These are phyloP conservation scores for Ciconia maguari DNA, from an alignment of 2,113 vertebrate genomes.

Conservation along the genomic window DNA sequence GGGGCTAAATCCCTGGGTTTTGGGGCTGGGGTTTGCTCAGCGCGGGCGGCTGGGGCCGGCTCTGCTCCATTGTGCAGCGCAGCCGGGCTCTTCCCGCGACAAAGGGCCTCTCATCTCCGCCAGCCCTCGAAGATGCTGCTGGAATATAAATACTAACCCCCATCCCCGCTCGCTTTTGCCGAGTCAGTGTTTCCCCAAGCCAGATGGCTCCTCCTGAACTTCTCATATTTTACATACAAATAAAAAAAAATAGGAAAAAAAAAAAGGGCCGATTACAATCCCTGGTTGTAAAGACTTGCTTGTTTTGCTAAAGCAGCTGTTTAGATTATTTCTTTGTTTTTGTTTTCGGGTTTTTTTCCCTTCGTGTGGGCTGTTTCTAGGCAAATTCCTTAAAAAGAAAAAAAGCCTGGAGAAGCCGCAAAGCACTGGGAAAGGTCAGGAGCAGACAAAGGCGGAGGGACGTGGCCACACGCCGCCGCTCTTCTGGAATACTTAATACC, in stretches of 20 bases:
- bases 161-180: rapidly evolving
- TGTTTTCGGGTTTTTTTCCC: neutral
- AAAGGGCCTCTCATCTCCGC: conserved; percentile 22
- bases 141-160: conserved; percentile 43
- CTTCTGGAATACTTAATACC: neutral
- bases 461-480: neutral
- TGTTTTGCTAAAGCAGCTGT: neutral
- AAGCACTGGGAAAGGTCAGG: conserved; percentile 52
- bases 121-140: conserved; percentile 14
- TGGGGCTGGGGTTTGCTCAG: neutral
- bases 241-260: rapidly evolving
- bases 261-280: neutral
- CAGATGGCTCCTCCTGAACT: conserved; percentile 10
- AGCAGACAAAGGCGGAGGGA: conserved; percentile 29
- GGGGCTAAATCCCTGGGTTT: neutral
- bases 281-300: neutral
- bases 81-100: neutral
- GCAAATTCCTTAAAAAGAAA: conserved; percentile 31
- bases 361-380: conserved; percentile 16
- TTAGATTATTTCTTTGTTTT: neutral
- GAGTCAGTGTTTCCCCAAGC: neutral
- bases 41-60: rapidly evolving
- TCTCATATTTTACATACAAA: neutral
- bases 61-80: neutral
- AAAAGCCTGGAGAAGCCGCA: neutral